Base-by-base conservation (phyloP, 2,113 vertebrate genomes). In the Protomyctophum bolini region DNA sequence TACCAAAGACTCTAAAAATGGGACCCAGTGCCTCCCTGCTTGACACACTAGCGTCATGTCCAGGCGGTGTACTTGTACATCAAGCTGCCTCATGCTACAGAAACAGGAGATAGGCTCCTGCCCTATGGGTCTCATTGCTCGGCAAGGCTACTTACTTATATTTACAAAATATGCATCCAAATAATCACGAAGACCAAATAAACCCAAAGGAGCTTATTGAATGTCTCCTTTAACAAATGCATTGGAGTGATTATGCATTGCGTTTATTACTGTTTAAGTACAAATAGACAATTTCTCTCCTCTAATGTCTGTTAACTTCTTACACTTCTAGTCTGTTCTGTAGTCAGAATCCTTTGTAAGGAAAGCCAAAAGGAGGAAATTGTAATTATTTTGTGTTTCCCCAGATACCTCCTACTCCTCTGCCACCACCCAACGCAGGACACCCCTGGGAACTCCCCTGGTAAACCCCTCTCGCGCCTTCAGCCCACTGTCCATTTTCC, bases 371-470 rank as follows among this genome's bases (percentile, higher is more conserved):
- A n/a, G 21, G 15, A 21, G 6, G 9, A 0, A 54, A 21, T 21
- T 54, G 6, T 9, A 11, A 47, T n/a, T 58, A 28, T 8, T n/a
- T 14, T 6, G 15, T 8, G 14, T 58, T 4, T 7, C 59, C 11
- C 48, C 68, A 89, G 87, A 88, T 70, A 58, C 47, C 8, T 69
- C 45, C 63, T 80, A 92, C 0, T 88, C 91, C 29, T 76, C 89
- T 21, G 29, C 83, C 6, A 87, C 91, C 73, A 85, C 92, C 6
- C 86, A 91, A 65, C 95, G 95, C 77, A 95, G 94, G 89, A 93
- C 77, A 14, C 86, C 93, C 2, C 78, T 92, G 66, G 83, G 92
- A 54, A 93, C 76, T 8, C 87, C 92, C 0, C 82, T 92, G 65
- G 62, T 88, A 6, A 82, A 85, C 9, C 87, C 94, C 0, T 57